A percentile compares a stretch with the other conserved stretches of the same genome.
Conservation (phyloP, 1,140 invertebrate genomes). For the Drosophila burlai region DNA sequence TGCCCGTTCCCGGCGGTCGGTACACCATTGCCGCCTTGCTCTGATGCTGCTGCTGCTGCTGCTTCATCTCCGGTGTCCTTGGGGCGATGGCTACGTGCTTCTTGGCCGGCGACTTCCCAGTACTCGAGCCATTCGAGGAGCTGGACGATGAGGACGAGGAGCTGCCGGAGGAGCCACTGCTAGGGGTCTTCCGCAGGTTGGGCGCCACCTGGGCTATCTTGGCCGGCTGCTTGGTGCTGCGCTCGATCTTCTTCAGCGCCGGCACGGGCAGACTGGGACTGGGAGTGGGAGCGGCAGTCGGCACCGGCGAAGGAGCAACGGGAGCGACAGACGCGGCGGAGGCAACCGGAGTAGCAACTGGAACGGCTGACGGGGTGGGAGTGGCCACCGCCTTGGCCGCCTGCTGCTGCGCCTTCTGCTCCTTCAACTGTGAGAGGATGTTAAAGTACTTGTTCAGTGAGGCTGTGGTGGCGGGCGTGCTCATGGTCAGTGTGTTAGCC, state of each 20-base stretch:
- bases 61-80: constrained; percentile 81
- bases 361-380: constrained; percentile 15
- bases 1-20: constrained; percentile 20
- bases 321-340: constrained; percentile 15
- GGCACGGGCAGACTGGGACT: constrained; percentile 61
- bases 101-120: constrained; percentile 81
- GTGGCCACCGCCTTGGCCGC: constrained; percentile 16
- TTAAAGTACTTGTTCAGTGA: constrained; percentile 84
- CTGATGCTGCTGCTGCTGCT: constrained; percentile 77
- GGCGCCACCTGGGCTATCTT: constrained; percentile 85
- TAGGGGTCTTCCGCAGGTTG: constrained; percentile 79
- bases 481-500: constrained; percentile 74
- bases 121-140: constrained; percentile 30
- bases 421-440: constrained; percentile 77
- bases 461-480: constrained; percentile 79
- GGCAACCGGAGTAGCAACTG: constrained; percentile 14
- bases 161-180: constrained; percentile 48
- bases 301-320: constrained; percentile 9
- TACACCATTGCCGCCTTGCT: constrained; percentile 45
- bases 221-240: constrained; percentile 80
- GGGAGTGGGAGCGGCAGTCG: neutral
- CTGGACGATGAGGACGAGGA: constrained; percentile 35
- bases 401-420: constrained; percentile 59
- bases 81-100: constrained; percentile 84
- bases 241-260: constrained; percentile 81